Evolutionary conservation across 1,140 invertebrate species (phyloP).

Genomic region (Magallana gigas): DNA sequence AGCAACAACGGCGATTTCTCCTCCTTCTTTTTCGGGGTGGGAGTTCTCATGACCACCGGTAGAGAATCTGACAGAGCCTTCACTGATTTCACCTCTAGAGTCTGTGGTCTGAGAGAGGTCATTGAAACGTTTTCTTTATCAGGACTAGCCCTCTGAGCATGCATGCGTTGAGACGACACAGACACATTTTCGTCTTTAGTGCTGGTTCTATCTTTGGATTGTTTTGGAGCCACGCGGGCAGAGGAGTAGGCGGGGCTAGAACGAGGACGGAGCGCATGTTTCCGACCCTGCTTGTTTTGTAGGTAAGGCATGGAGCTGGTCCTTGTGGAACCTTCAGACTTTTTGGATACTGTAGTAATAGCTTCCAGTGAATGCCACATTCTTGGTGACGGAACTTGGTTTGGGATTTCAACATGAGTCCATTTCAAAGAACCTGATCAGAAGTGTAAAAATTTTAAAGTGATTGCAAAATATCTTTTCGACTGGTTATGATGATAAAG

Average conservation of each 20-base stretch:
- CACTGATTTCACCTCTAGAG: not conserved
- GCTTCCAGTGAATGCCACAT: slow-evolving; percentile 48
- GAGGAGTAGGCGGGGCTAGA: slow-evolving; percentile 54
- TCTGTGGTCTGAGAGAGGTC: not conserved
- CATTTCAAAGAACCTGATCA: slow-evolving; percentile 49
- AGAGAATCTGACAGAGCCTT: not conserved
- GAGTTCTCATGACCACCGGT: slow-evolving; percentile 49
- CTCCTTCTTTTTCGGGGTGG: not conserved
- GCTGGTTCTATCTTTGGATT: not conserved
- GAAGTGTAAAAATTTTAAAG: not conserved
- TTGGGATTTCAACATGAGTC: slow-evolving; percentile 43
- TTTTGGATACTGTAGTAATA: slow-evolving; percentile 17
- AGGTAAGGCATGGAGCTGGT: slow-evolving; percentile 55
- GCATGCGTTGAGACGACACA: not conserved
- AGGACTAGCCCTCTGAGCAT: slow-evolving; percentile 12
- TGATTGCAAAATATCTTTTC: too few relatives aligned
- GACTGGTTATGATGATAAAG: too few relatives aligned
- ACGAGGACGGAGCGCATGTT: slow-evolving; percentile 39
- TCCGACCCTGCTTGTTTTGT: slow-evolving; percentile 47
- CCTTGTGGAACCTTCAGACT: slow-evolving; percentile 45
- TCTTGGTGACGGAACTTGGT: slow-evolving; percentile 38
- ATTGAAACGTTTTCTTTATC: not conserved
- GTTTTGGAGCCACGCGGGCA: slow-evolving; percentile 41
- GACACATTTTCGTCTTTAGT: not conserved
- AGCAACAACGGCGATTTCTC: slow-evolving; percentile 49